Conservation (phyloP, 1,140 invertebrate species). For the Lordiphosa mommai region DNA sequence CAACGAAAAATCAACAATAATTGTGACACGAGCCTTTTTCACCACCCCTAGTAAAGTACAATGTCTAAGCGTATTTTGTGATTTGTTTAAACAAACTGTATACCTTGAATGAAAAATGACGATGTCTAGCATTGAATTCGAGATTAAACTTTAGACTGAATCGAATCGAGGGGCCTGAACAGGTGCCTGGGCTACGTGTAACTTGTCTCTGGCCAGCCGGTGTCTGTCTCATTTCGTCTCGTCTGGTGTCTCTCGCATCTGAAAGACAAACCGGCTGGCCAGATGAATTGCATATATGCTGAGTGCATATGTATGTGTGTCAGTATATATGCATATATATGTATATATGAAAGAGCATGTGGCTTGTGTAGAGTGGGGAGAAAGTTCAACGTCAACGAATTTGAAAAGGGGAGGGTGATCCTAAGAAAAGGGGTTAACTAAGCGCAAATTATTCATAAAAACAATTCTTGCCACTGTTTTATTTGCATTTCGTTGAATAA, state of each 20-base stretch:
- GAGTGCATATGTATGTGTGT: slow-evolving; percentile 6
- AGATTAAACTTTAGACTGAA: slow-evolving; percentile 43
- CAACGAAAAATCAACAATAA: slow-evolving; percentile 5
- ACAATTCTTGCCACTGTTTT: slow-evolving; percentile 20
- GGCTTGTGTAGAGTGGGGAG: slow-evolving; percentile 26
- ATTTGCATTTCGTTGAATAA: slow-evolving; percentile 12
- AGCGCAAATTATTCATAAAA: slow-evolving; percentile 46
- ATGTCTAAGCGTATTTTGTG: slow-evolving; percentile 29
- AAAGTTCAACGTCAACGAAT: slow-evolving; percentile 55
- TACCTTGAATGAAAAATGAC: slow-evolving; percentile 27
- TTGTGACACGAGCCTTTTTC: slow-evolving; percentile 16
- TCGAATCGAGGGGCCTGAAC: neutral
- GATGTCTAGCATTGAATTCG: slow-evolving; percentile 12
- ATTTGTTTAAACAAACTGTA: slow-evolving; percentile 52
- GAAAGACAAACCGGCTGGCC: slow-evolving; percentile 34
- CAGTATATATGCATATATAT: slow-evolving; percentile 1
- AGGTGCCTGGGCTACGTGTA: slow-evolving; percentile 23
- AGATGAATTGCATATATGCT: slow-evolving; percentile 59
- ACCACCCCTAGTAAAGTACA: slow-evolving; percentile 8
- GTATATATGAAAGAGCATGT: neutral
- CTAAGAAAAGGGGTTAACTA: slow-evolving; percentile 24
- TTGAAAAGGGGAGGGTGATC: slow-evolving; percentile 3
- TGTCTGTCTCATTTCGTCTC: slow-evolving; percentile 25
- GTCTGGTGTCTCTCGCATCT: slow-evolving; percentile 22
- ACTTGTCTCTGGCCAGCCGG: slow-evolving; percentile 17